Percentiles rank a stretch among this genome's conserved stretches.
Conservation (phyloP, 2,888 invertebrate species). For the Unio delphinus region DNA sequence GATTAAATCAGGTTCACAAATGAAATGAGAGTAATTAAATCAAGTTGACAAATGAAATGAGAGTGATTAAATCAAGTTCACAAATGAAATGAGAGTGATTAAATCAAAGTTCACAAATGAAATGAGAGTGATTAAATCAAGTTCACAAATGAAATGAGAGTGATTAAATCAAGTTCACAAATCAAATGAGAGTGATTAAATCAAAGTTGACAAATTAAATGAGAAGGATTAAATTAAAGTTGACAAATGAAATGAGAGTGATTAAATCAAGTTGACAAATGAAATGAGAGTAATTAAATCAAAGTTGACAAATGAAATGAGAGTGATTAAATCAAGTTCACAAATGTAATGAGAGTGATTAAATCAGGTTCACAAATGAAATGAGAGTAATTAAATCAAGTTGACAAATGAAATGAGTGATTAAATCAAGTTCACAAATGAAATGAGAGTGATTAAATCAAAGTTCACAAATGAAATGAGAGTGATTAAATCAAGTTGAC, state of each 20-base stretch:
- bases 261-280: not conserved
- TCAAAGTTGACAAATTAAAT: not conserved
- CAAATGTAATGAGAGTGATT: too few relatives aligned
- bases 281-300: not conserved
- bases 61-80: not conserved
- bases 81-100: not conserved
- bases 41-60: not conserved
- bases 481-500: not conserved
- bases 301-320: too few relatives aligned
- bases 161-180: not conserved
- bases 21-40: not conserved
- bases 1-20: not conserved
- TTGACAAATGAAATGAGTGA: too few relatives aligned
- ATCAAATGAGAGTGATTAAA: not conserved
- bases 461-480: not conserved
- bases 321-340: too few relatives aligned
- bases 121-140: too few relatives aligned
- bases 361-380: not conserved
- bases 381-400: not conserved
- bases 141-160: not conserved
- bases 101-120: too few relatives aligned
- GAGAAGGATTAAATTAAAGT: not conserved
- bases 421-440: too few relatives aligned
- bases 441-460: not conserved
- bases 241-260: constrained; percentile 1